phyloP scores from a whole-genome alignment of 2,113 vertebrate species.

The Panthera uncia region DNA sequence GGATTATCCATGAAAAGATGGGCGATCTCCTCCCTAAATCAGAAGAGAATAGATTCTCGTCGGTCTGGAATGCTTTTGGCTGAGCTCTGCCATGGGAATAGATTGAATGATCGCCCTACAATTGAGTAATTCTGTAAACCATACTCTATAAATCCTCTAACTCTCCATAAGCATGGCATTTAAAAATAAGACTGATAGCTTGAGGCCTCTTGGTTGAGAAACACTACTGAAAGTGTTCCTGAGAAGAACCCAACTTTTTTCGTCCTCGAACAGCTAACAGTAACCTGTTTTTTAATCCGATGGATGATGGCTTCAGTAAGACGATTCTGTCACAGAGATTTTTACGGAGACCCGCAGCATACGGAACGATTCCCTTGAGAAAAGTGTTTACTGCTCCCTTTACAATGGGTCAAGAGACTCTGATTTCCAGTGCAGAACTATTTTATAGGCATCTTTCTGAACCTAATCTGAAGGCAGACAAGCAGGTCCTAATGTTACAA shows the following conservation, averaged over 20 bases:
- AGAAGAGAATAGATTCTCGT: slow-evolving; percentile 21
- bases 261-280: slow-evolving; percentile 45
- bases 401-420: slow-evolving; percentile 56
- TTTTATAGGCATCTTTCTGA: slow-evolving; percentile 62
- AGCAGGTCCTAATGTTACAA: slow-evolving; percentile 51
- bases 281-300: slow-evolving; percentile 60
- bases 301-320: slow-evolving; percentile 69
- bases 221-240: slow-evolving; percentile 43
- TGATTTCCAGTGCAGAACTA: slow-evolving; percentile 58
- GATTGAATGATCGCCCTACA: slow-evolving; percentile 43
- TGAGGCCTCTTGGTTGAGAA: slow-evolving; percentile 21
- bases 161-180: slow-evolving; percentile 46
- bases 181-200: slow-evolving; percentile 68
- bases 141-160: slow-evolving; percentile 50
- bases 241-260: slow-evolving; percentile 13
- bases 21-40: neutral
- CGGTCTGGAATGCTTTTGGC: slow-evolving; percentile 18
- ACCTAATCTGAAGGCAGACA: slow-evolving; percentile 37
- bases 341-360: slow-evolving; percentile 53
- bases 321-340: slow-evolving; percentile 66
- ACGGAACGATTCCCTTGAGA: slow-evolving; percentile 55
- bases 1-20: slow-evolving; percentile 11
- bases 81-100: slow-evolving; percentile 41
- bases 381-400: slow-evolving; percentile 68
- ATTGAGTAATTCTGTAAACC: slow-evolving; percentile 54